Conservation (phyloP, 2,888 invertebrate species). For the Limnephilus marmoratus region DNA sequence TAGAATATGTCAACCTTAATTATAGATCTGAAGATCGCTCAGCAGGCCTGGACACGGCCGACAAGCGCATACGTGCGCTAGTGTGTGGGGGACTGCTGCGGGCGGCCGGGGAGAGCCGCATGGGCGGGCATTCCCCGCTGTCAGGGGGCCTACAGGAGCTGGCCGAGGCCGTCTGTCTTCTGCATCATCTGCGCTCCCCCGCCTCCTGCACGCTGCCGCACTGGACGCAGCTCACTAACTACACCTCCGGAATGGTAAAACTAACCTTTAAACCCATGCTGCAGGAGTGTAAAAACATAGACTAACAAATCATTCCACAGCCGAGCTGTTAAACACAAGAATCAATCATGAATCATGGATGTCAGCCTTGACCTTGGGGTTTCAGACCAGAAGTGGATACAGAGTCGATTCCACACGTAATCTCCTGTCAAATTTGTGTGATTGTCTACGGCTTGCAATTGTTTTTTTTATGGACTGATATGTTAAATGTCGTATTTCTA, state of each 20-base stretch:
- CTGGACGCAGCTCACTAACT: conserved; percentile 50
- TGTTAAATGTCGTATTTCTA: too few species aligned
- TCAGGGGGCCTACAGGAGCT: conserved; percentile 85
- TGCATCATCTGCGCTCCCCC: conserved; percentile 69
- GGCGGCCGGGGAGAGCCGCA: conserved; percentile 84
- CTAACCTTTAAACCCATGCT: not conserved
- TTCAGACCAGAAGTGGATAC: too few species aligned
- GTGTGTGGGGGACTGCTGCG: conserved; percentile 74
- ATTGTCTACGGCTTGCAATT: too few species aligned
- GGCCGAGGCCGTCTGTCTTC: conserved; percentile 89
- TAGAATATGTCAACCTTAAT: not conserved
- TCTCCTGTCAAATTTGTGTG: too few species aligned
- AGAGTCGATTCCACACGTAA: too few species aligned
- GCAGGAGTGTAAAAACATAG: too few species aligned
- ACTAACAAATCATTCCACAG: too few species aligned
- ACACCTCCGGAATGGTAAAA: not conserved
- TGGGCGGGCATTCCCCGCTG: conserved; percentile 73
- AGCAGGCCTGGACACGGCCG: conserved; percentile 80
- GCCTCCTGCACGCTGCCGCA: conserved; percentile 75
- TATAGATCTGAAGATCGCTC: conserved; percentile 71
- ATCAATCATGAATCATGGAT: too few species aligned
- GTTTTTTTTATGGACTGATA: too few species aligned
- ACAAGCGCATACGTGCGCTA: conserved; percentile 81
- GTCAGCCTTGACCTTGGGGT: too few species aligned
- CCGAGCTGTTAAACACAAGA: too few species aligned